phyloP scores from a whole-genome alignment of 2,888 invertebrate species.

The Mythimna albipuncta region DNA sequence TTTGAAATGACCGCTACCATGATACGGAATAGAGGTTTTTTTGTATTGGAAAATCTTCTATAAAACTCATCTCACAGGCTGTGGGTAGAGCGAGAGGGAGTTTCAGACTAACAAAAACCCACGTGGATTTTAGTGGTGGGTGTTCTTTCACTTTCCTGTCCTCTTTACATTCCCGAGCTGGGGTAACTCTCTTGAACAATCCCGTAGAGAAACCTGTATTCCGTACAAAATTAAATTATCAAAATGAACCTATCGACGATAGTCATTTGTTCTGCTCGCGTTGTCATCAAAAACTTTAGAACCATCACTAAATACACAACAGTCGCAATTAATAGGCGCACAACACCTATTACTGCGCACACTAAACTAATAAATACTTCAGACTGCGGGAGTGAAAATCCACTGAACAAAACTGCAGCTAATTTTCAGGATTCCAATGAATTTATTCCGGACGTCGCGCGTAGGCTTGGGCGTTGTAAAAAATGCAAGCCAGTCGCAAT shows the following conservation, averaged over 20 bases:
- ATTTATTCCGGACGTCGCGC: slow-evolving; percentile 64
- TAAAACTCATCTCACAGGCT: too few relatives aligned
- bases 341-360: slow-evolving; percentile 41
- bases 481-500: slow-evolving; percentile 85
- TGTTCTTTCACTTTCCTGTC: too few relatives aligned
- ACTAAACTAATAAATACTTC: slow-evolving; percentile 64
- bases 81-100: too few relatives aligned
- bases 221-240: too few relatives aligned
- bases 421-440: slow-evolving; percentile 66
- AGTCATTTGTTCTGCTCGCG: slow-evolving; percentile 17
- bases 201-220: background rate
- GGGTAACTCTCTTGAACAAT: too few relatives aligned
- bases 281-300: slow-evolving; percentile 23
- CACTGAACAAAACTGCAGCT: slow-evolving; percentile 60
- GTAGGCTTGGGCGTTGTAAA: slow-evolving; percentile 75
- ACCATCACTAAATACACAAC: slow-evolving; percentile 29
- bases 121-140: too few relatives aligned
- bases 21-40: too few relatives aligned
- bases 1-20: background rate
- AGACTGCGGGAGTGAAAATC: slow-evolving; percentile 59
- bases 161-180: too few relatives aligned
- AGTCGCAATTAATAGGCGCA: slow-evolving; percentile 48
- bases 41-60: too few relatives aligned
- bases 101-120: too few relatives aligned
- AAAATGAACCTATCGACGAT: background rate